Evolutionary conservation across 2,888 invertebrate genomes (phyloP).

Genomic region (Phania funesta): DNA sequence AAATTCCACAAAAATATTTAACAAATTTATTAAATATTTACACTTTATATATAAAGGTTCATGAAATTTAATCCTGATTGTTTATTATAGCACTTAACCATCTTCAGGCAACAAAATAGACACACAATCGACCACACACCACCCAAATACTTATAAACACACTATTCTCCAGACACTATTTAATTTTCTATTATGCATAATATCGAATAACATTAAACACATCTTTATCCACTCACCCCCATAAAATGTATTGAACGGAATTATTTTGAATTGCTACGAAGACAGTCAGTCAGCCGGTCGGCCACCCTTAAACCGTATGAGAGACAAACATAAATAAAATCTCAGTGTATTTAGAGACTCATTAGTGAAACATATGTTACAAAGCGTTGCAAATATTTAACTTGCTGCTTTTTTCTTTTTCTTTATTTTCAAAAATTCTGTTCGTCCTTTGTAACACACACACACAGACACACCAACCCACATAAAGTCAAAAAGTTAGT

Average conservation of each 20-base stretch:
- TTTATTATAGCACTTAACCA: constrained; percentile 40
- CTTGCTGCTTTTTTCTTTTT: constrained; percentile 36
- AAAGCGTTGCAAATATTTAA: constrained; percentile 61
- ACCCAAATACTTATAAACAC: constrained; percentile 55
- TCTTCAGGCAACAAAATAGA: neutral
- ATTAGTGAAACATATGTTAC: constrained; percentile 67
- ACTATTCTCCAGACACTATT: constrained; percentile 71
- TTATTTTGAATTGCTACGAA: constrained; percentile 10
- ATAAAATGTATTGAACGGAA: neutral
- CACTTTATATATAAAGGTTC: neutral
- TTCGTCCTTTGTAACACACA: constrained; percentile 23
- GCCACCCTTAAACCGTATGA: constrained; percentile 23
- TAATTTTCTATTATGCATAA: constrained; percentile 77
- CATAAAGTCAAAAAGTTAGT: constrained; percentile 59
- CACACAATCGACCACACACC: neutral
- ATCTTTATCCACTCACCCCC: constrained; percentile 40
- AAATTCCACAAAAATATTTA: constrained; percentile 21
- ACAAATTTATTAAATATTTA: constrained; percentile 56
- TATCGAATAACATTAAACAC: constrained; percentile 76
- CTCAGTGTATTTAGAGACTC: constrained; percentile 65
- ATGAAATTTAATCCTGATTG: constrained; percentile 38
- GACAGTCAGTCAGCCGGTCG: neutral
- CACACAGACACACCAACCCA: neutral
- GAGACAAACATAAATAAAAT: constrained; percentile 41
- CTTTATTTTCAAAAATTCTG: constrained; percentile 33